Base-by-base conservation (phyloP, 2,888 invertebrate species). In the Zhuqinia jingwanae region DNA sequence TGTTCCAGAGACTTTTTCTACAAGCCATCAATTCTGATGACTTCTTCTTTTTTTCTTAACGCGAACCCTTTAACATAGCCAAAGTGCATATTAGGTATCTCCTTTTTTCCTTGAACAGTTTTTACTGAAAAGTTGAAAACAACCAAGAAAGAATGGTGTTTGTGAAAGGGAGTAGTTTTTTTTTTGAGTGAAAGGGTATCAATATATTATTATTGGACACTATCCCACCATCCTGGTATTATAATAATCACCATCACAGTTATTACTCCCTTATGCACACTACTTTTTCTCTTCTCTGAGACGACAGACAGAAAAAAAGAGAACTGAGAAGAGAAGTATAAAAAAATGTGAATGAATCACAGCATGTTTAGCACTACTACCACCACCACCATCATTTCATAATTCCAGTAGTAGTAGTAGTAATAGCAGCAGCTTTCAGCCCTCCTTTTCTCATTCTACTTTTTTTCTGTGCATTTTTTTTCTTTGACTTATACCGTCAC, bases 211-310 rank as follows among this genome's bases (percentile, higher is more conserved):
- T 63, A 63, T 63, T 27, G n/a, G 30, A 63, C 63, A 30, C 50
- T 2, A 15, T n/a, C n/a, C n/a, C 30, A 63, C 63, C 58, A 63
- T 50, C 13, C 63, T 60, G 53, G 56, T 80, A 36, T 78, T 53
- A 70, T 80, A 70, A 68, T 80, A 70, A 68, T 80, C 80, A 53
- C 65, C 42, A 42, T 42, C 68, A 47, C 27, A 27, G 68, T 79
- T 60, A 70, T 68, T 68, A 50, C 80, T 80, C 70, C 80, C 80
- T 56, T 53, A 56, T 53, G 68, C 53, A 70, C 77, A 60, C 60
- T 45, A 15, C 15, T 30, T 30, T 13, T 65, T 36, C 36, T 36
- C 36, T 25, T 45, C 17, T 56, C n/a, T n/a, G n/a, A n/a, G 36
- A 60, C 27, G 56, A 79, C 65, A 79, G 30, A 63, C 30, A 30